Conservation (phyloP, 2,888 invertebrate species). For the Schrankia costaestrigalis region DNA sequence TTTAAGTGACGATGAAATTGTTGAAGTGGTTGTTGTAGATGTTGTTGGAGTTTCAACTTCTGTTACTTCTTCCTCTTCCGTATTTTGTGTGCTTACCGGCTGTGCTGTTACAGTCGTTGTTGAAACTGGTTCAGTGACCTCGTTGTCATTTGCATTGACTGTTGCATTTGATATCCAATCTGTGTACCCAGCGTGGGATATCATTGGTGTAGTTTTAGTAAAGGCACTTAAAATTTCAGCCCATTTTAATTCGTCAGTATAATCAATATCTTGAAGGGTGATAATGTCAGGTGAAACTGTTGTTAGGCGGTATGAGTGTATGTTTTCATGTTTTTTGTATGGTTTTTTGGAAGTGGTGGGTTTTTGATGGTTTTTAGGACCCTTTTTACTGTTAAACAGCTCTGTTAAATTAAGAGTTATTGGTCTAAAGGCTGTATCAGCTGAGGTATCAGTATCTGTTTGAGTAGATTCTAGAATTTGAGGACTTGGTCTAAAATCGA, state of each 20-base stretch:
- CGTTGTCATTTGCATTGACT: constrained; percentile 41
- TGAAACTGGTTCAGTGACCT: constrained; percentile 33
- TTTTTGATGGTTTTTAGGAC: constrained; percentile 46
- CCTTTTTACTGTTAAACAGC: constrained; percentile 29
- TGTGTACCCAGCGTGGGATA: too few relatives aligned
- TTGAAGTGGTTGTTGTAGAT: constrained; percentile 35
- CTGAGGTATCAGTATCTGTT: constrained; percentile 51
- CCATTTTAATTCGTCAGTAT: constrained; percentile 54
- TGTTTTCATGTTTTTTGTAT: constrained; percentile 52
- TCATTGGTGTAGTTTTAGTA: constrained; percentile 68
- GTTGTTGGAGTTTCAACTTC: constrained; percentile 20
- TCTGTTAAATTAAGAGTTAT: constrained; percentile 52
- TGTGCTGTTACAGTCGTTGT: constrained; percentile 32
- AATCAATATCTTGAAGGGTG: constrained; percentile 44
- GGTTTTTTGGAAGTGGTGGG: constrained; percentile 43
- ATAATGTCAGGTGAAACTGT: constrained; percentile 62
- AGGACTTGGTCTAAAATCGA: constrained; percentile 68
- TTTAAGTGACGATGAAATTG: constrained; percentile 43
- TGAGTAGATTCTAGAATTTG: constrained; percentile 62
- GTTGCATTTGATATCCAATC: too few relatives aligned
- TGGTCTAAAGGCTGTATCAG: constrained; percentile 63
- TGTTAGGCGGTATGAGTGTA: constrained; percentile 47
- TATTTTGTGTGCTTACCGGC: constrained; percentile 23
- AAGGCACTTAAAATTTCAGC: constrained; percentile 62
- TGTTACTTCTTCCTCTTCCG: constrained; percentile 3